Evolutionary conservation across 1,140 invertebrate species (phyloP).

Genomic region (Drosophila malerkotliana): DNA sequence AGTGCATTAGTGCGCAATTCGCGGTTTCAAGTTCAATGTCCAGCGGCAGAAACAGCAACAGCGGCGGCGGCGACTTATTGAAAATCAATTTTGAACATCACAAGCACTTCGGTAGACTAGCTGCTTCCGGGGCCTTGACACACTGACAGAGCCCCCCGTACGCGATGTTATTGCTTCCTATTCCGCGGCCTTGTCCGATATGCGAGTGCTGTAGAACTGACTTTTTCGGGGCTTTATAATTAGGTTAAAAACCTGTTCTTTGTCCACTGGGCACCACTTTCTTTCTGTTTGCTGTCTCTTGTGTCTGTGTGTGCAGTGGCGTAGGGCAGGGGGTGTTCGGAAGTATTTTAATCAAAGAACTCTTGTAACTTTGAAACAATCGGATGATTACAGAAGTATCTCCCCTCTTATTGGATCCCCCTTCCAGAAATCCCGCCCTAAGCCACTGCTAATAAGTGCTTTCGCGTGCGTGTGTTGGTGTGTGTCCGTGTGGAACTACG

Average conservation of each 20-base stretch:
- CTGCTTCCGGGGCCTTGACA: constrained; percentile 66
- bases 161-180: constrained; percentile 15
- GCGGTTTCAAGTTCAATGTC: constrained; percentile 61
- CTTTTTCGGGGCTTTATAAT: constrained; percentile 59
- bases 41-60: constrained; percentile 23
- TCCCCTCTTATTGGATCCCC: not conserved
- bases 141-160: constrained; percentile 32
- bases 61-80: constrained; percentile 33
- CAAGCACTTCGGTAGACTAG: not conserved
- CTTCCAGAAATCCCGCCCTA: not conserved
- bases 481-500: constrained; percentile 61
- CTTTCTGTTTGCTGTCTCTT: constrained; percentile 53
- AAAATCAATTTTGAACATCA: constrained; percentile 41
- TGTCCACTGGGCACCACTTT: constrained; percentile 74
- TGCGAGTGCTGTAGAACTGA: constrained; percentile 16
- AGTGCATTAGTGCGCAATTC: constrained; percentile 46
- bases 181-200: constrained; percentile 4
- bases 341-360: not conserved
- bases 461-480: constrained; percentile 16
- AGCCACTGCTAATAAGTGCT: not conserved
- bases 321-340: not conserved
- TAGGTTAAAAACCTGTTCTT: constrained; percentile 82
- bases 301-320: constrained; percentile 8
- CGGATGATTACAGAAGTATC: not conserved
- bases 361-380: not conserved